Evolutionary conservation across 2,888 invertebrate species (phyloP).

Genomic region (Aphelenchoides bicaudatus): DNA sequence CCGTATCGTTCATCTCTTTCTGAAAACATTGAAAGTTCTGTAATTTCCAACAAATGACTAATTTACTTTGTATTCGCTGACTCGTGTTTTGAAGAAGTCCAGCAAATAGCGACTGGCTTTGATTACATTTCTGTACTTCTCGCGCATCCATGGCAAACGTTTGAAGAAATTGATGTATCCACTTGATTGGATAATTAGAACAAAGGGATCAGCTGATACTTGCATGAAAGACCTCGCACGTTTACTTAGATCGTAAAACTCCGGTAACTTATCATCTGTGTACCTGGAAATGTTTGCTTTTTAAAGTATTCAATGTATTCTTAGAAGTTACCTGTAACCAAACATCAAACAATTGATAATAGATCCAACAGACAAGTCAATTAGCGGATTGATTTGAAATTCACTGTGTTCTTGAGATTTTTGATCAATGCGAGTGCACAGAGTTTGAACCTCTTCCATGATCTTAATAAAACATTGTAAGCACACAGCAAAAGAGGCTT

Average conservation of each 20-base stretch:
- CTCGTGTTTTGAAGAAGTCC: slow-evolving; percentile 22
- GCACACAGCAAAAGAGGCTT: too few relatives aligned
- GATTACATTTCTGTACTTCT: not conserved
- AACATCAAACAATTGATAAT: slow-evolving; percentile 22
- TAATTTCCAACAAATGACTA: too few relatives aligned
- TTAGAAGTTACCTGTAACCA: too few relatives aligned
- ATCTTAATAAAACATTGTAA: not conserved
- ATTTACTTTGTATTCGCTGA: too few relatives aligned
- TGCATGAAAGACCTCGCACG: not conserved
- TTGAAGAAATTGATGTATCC: too few relatives aligned
- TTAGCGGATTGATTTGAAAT: not conserved
- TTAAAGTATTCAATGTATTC: too few relatives aligned
- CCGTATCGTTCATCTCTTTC: slow-evolving; percentile 2
- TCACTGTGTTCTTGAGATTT: not conserved
- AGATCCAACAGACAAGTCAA: slow-evolving; percentile 23
- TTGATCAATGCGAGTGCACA: not conserved
- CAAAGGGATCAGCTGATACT: too few relatives aligned
- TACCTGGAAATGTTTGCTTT: too few relatives aligned
- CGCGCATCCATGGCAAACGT: too few relatives aligned
- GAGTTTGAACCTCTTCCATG: slow-evolving; percentile 4
- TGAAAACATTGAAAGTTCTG: too few relatives aligned
- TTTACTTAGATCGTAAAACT: slow-evolving; percentile 24
- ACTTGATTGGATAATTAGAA: too few relatives aligned
- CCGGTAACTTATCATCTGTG: slow-evolving; percentile 20
- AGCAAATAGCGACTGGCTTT: slow-evolving; percentile 1